phyloP scores from a whole-genome alignment of 2,797 vertebrate genomes.

The Rhabdomys pumilio region DNA sequence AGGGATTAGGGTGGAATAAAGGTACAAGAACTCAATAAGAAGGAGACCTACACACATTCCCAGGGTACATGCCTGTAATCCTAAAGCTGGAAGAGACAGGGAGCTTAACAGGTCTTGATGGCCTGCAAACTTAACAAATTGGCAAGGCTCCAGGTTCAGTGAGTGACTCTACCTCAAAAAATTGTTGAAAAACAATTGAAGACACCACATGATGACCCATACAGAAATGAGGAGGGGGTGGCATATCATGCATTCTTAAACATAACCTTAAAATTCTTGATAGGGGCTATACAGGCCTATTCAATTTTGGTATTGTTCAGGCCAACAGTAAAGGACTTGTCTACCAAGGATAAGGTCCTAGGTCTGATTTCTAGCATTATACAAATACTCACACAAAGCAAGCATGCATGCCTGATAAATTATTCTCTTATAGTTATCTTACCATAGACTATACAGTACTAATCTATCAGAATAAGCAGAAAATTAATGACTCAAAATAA shows the following conservation, averaged over 20 bases:
- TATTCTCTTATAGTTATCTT: constrained; percentile 30
- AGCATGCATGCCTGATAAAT: not conserved
- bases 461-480: constrained; percentile 58
- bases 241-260: constrained; percentile 49
- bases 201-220: not conserved
- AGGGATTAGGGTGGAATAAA: not conserved
- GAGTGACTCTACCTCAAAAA: not conserved
- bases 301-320: not conserved
- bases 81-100: not conserved
- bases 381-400: not conserved
- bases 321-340: not conserved
- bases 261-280: constrained; percentile 35
- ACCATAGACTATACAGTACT: not conserved
- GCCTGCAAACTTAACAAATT: no score
- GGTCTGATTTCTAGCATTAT: not conserved
- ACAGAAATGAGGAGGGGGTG: not conserved
- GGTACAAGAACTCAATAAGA: not conserved
- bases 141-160: not conserved
- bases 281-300: not conserved
- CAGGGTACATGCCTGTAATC: not conserved
- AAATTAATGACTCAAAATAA: constrained; percentile 59
- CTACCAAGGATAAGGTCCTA: not conserved
- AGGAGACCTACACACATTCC: not conserved
- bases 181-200: not conserved
- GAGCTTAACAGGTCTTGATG: not conserved